These are phyloP conservation scores for Drosophila lacicola DNA, from an alignment of 2,888 invertebrate species.

Conservation along the genomic window DNA sequence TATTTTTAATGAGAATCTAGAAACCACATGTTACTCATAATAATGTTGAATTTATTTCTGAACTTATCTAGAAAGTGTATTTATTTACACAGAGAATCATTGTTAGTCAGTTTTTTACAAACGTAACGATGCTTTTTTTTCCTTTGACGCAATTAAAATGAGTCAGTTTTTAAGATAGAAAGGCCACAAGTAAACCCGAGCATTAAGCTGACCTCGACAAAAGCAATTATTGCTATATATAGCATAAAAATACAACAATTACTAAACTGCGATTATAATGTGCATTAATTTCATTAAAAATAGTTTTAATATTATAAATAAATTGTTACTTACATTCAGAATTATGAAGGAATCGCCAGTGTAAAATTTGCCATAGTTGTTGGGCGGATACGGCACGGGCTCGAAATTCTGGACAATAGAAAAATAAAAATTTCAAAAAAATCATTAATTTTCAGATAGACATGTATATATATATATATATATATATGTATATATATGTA, in stretches of 20 bases:
- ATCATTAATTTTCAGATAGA: constrained; percentile 6
- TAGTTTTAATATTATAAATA: too few relatives aligned
- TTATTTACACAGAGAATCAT: background rate
- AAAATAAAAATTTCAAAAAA: constrained; percentile 16
- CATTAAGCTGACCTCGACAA: too few relatives aligned
- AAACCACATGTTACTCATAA: too few relatives aligned
- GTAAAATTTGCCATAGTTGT: constrained; percentile 93
- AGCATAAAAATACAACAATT: too few relatives aligned
- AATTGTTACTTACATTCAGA: constrained; percentile 89
- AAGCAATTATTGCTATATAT: too few relatives aligned
- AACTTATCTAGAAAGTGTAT: background rate
- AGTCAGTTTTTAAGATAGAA: background rate
- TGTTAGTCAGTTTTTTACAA: background rate
- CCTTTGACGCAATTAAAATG: background rate
- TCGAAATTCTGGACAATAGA: constrained; percentile 89
- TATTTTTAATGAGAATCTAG: too few relatives aligned
- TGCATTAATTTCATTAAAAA: too few relatives aligned
- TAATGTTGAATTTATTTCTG: background rate
- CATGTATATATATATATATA: constrained; percentile 13
- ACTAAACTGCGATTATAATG: too few relatives aligned
- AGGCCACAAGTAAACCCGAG: background rate
- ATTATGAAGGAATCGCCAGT: constrained; percentile 95
- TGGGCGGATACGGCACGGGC: constrained; percentile 89
- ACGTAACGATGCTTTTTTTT: background rate
- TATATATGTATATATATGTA: constrained; percentile 9